Conservation (phyloP, 2,888 invertebrate species). For the Tetragonisca angustula region DNA sequence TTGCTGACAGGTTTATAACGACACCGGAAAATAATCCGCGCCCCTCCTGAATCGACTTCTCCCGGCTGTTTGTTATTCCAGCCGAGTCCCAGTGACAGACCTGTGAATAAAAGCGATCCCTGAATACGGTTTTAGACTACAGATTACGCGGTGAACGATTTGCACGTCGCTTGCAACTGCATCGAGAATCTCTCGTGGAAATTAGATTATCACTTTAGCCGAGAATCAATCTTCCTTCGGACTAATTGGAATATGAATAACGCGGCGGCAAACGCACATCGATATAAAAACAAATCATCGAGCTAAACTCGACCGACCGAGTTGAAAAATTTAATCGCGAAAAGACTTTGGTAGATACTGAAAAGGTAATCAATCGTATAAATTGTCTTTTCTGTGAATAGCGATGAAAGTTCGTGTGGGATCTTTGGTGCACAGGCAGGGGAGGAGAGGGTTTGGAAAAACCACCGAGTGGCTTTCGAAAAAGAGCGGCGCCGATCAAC, state of each 20-base stretch:
- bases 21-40: constrained; percentile 68
- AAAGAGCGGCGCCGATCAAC: constrained; percentile 34
- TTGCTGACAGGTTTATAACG: constrained; percentile 68
- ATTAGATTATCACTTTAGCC: constrained; percentile 41
- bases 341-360: no score
- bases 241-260: constrained; percentile 10
- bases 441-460: not conserved
- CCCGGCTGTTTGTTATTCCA: constrained; percentile 70
- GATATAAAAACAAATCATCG: not conserved
- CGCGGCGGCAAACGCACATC: no score
- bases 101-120: constrained; percentile 59
- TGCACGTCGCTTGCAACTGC: constrained; percentile 17
- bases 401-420: not conserved
- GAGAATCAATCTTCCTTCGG: not conserved
- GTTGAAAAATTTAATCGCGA: not conserved
- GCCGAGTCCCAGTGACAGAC: constrained; percentile 51
- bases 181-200: constrained; percentile 27
- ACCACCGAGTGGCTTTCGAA: not conserved
- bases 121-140: constrained; percentile 55
- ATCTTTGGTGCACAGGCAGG: not conserved
- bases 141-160: constrained; percentile 37
- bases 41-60: constrained; percentile 43
- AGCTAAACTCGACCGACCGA: not conserved
- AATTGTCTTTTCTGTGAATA: not conserved
- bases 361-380: no score